Base-by-base conservation (phyloP, 2,113 vertebrate genomes). In the Rissa tridactyla region DNA sequence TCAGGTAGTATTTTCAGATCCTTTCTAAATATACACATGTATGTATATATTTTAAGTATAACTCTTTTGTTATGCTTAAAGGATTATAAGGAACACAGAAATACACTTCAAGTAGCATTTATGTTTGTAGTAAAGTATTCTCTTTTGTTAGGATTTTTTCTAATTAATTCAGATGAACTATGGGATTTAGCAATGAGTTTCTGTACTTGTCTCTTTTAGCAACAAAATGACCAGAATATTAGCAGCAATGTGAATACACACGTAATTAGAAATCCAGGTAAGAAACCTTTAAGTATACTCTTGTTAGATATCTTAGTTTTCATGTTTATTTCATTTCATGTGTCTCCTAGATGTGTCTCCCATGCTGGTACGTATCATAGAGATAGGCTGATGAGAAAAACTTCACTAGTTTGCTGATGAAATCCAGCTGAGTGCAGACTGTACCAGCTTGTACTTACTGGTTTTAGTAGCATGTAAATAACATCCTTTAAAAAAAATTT, bases 201-300 rank as follows among this genome's bases (percentile, higher is more conserved):
- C 71, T 86, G 18, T 96, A 27, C 80, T 78, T 86, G 11, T 98
- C 61, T 97, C 86, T 98, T 97, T 97, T 32, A 98, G 95, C 98
- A 99, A 98, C 98, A 98, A 90, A 98, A 86, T 92, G 99, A 99
- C 86, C 99, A 99, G 97, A 99, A 99, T 97, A 94, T 96, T 92
- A 98, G 97, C 94, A 98, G 97, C 95, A 98, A 72, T 96, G 61
- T 98, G 92, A 99, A 98, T 97, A 92, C 98, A 34, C 98, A 99
- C 44, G 86, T 97, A 90, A 98, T 98, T 84, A 99, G 99, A 98
- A 98, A 99, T 93, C 91, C 99, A 98, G 99, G 99, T 99, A 98
- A 92, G 86, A 90, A 92, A 42, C 32, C 46, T 40, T 40, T 16
- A 51, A 25, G 11, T 95, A n/a, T 55, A 34, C 62, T 91, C 6